Evolutionary conservation across 1,140 invertebrate species (phyloP), one percentile per base, ranked within the genome.

Genomic region (Trypoxylus dichotomus): DNA sequence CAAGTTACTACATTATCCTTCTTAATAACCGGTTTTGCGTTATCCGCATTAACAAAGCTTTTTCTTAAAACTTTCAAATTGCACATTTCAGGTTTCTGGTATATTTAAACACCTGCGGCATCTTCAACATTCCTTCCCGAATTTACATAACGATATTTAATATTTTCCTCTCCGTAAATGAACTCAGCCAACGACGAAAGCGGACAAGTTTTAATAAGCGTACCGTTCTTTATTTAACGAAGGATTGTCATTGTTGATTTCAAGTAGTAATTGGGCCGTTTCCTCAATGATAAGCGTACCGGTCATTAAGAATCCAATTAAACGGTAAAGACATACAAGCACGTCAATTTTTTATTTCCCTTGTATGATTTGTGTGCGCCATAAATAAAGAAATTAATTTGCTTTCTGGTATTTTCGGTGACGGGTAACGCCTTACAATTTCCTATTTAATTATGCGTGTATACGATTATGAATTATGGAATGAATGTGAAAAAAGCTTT

Each of bases 351-450:
- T 68, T 63, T 68, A 24, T 68, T 6, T 29, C 21, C 21, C 11
- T 3, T 68, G 24, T 68, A 68, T 68, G 60, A 68, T 68, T 68
- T 68, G 60, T 68, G 60, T 27, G 11, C 11, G 60, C 27, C 60
- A 24, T 68, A 68, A 68, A 68, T 68, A 27, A 68, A 68, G 60
- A 68, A 68, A 68, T 68, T 68, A 68, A 68, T 68, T 68, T 68
- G 19, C 21, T 68, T 68, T 68, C 47, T 54, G 47, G 47, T 54
- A 54, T 54, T 54, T 54, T 54, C 47, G 47, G 47, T 54, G 47
- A 54, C 13, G 47, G 15, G 47, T 54, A 54, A 54, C 47, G 47
- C 19, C 47, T 54, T 19, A 19, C 47, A 54, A 2, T 54, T 54
- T 54, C 47, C 15, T 6, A 7, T 54, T 54, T 54, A 54, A 54